A percentile compares a stretch with the other conserved stretches of the same genome.
phyloP scores from a whole-genome alignment of 2,113 vertebrate genomes.

The Promerops cafer region DNA sequence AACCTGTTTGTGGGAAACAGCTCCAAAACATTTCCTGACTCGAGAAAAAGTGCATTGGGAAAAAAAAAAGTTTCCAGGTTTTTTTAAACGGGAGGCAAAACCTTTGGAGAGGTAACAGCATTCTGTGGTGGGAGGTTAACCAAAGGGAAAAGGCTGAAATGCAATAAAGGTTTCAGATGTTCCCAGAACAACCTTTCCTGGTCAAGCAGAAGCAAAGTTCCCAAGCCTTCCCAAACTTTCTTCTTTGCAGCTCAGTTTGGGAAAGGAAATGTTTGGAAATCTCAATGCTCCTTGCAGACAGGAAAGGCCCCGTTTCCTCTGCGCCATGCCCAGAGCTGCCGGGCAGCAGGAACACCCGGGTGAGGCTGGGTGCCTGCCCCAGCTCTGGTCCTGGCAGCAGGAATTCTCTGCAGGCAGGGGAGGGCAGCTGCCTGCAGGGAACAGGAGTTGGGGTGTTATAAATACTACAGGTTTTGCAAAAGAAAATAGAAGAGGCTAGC shows the following conservation, averaged over 20 bases:
- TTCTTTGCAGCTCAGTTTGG: conserved; percentile 20
- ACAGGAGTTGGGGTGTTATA: rapidly evolving
- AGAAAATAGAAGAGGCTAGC: background rate
- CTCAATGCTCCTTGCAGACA: background rate
- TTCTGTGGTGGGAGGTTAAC: background rate
- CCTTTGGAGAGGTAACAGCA: background rate
- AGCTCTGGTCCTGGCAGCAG: background rate
- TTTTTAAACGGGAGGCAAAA: background rate
- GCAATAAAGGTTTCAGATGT: background rate
- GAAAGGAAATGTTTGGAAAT: conserved; percentile 44
- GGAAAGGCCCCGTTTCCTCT: conserved; percentile 38
- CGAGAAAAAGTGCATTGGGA: background rate
- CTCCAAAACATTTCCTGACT: conserved; percentile 50
- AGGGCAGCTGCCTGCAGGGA: background rate
- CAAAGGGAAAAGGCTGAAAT: background rate
- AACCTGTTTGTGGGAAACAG: conserved; percentile 1
- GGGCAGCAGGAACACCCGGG: background rate
- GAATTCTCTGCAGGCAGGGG: background rate
- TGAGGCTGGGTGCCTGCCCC: background rate
- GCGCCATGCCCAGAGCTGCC: background rate
- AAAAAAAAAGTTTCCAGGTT: background rate
- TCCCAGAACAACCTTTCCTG: background rate
- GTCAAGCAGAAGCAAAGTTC: background rate
- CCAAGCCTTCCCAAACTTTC: conserved; percentile 16
- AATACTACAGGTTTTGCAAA: background rate